Evolutionary conservation across 2,113 vertebrate species (phyloP).

Genomic region (Pantherophis guttatus): DNA sequence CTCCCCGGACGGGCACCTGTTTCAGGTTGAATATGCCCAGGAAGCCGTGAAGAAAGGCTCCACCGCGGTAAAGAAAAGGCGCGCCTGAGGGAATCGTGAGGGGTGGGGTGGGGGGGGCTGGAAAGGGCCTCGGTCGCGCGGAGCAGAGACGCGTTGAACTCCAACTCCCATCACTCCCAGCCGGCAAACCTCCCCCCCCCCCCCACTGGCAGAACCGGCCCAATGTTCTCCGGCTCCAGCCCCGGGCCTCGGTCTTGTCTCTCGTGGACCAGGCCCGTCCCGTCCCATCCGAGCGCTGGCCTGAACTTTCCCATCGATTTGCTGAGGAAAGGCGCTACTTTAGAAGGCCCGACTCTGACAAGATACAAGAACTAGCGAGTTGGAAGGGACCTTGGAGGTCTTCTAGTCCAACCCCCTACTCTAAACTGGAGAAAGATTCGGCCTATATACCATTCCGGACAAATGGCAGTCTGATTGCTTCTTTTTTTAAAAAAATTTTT

Average conservation of each 20-base stretch:
- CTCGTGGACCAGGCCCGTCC: neutral
- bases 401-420: neutral
- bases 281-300: neutral
- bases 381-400: neutral
- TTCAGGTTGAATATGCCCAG: conserved; percentile 87
- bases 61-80: conserved; percentile 70
- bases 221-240: neutral
- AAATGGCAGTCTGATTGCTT: neutral
- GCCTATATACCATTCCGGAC: neutral
- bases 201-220: neutral
- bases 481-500: no score
- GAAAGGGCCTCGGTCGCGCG: neutral
- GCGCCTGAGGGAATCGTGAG: no score
- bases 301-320: neutral
- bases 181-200: neutral
- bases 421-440: neutral
- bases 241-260: neutral
- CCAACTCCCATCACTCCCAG: neutral
- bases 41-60: conserved; percentile 86
- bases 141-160: neutral
- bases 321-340: neutral
- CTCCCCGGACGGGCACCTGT: conserved; percentile 84
- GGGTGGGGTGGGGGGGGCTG: no score
- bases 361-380: neutral
- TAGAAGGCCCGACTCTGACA: neutral